Evolutionary conservation across 2,888 invertebrate genomes (phyloP).

Genomic region (Stegana nigrithorax): DNA sequence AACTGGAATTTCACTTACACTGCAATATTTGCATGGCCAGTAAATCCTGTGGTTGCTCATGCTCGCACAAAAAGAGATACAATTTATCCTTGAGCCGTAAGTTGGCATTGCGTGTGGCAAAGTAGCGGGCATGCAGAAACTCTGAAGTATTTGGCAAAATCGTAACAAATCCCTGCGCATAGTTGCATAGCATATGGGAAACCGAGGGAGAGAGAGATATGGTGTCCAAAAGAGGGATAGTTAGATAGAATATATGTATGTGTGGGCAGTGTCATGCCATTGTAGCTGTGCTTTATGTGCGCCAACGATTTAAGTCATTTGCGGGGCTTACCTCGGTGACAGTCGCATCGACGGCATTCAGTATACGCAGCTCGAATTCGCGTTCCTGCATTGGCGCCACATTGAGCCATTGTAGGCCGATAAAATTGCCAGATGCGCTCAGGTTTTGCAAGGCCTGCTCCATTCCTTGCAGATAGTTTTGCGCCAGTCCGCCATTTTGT

Average conservation of each 20-base stretch:
- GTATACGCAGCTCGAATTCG: slow-evolving; percentile 44
- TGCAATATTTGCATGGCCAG: slow-evolving; percentile 56
- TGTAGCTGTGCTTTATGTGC: too few species aligned
- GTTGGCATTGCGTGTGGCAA: slow-evolving; percentile 62
- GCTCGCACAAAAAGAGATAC: slow-evolving; percentile 62
- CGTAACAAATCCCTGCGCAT: slow-evolving; percentile 63
- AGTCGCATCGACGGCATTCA: slow-evolving; percentile 52
- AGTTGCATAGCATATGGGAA: too few species aligned
- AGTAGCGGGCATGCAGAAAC: slow-evolving; percentile 63
- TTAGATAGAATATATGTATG: too few species aligned
- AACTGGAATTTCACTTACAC: slow-evolving; percentile 51
- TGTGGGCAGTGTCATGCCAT: too few species aligned
- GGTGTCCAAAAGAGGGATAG: too few species aligned
- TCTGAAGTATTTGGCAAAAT: slow-evolving; percentile 51
- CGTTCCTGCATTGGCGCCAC: slow-evolving; percentile 37
- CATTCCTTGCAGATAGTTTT: slow-evolving; percentile 54
- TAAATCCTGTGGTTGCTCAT: slow-evolving; percentile 54
- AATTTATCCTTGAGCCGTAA: slow-evolving; percentile 64
- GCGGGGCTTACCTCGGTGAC: slow-evolving; percentile 55
- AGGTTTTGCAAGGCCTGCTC: slow-evolving; percentile 45
- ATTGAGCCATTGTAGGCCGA: slow-evolving; percentile 62
- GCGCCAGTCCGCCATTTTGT: slow-evolving; percentile 32
- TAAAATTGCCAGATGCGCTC: slow-evolving; percentile 30
- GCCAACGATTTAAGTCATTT: too few species aligned
- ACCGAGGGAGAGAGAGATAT: too few species aligned